A percentile compares a stretch with the other conserved stretches of the same genome.
Conservation (phyloP, 2,888 invertebrate genomes). For the Drosophila kambysellisi region DNA sequence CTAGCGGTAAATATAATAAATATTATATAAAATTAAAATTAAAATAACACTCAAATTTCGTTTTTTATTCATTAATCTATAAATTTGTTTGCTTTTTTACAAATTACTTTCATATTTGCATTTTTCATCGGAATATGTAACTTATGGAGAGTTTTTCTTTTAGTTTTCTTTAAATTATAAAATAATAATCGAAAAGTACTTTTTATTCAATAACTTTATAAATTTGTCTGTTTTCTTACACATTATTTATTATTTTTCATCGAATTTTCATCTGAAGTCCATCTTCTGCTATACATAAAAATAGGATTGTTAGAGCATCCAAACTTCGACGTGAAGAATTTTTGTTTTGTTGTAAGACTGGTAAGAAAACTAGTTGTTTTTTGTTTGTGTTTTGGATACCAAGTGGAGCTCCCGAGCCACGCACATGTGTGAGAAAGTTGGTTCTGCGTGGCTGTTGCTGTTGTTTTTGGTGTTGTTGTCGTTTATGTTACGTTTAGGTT, state of each 20-base stretch:
- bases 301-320: slow-evolving; percentile 19
- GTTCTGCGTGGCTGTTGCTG: slow-evolving; percentile 37
- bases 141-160: no score
- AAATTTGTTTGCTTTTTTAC: no score
- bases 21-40: no score
- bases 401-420: slow-evolving; percentile 71
- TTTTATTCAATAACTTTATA: not conserved
- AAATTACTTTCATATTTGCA: no score
- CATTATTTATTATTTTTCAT: not conserved
- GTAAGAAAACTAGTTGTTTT: slow-evolving; percentile 38
- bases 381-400: slow-evolving; percentile 24
- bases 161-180: not conserved
- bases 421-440: slow-evolving; percentile 77
- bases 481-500: slow-evolving; percentile 67
- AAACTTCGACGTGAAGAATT: not conserved
- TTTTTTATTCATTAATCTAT: no score
- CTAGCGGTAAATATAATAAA: no score
- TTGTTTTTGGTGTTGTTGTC: slow-evolving; percentile 36
- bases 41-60: no score
- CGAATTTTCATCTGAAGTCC: not conserved
- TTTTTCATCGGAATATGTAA: no score
- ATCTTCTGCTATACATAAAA: not conserved
- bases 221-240: not conserved
- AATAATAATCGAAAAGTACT: not conserved
- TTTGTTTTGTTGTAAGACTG: slow-evolving; percentile 15